These are phyloP conservation scores for pig (Sus scrofa) DNA, from an alignment of 2,113 vertebrate species.

Conservation along the genomic window T2T-Sscrofa CM000819.6:109586001-109586500, in stretches of 20 bases:
- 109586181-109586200: too few species aligned
- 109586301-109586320: too few species aligned
- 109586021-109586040: neutral
- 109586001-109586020: neutral
- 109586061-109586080: neutral
- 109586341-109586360: neutral
- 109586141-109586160: too few species aligned
- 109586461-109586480: neutral
- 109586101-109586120: too few species aligned
- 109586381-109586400: neutral
- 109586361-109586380: neutral
- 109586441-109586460: neutral
- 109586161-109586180: too few species aligned
- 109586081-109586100: neutral
- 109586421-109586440: neutral
- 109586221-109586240: too few species aligned
- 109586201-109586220: too few species aligned
- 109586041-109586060: neutral
- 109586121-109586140: too few species aligned
- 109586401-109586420: neutral
- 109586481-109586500: neutral
- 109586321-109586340: too few species aligned
- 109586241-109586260: too few species aligned
- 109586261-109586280: too few species aligned
- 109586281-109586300: too few species aligned